Conservation (phyloP, 2,797 vertebrate genomes). For the Gouania willdenowi region DNA sequence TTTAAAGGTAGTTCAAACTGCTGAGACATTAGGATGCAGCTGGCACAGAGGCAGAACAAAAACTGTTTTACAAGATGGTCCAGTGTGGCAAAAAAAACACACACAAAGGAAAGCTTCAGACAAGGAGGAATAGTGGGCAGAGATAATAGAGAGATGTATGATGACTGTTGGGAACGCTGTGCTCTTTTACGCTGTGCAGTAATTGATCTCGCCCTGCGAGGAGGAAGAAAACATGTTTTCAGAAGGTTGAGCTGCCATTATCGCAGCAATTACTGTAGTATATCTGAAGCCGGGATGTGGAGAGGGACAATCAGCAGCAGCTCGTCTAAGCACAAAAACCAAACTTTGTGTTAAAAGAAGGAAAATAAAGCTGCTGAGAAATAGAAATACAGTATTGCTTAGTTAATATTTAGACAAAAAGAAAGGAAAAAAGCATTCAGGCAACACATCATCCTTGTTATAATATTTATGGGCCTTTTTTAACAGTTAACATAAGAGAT, state of each 20-base stretch:
- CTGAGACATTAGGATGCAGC: conserved; percentile 28
- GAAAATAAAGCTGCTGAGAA: no score
- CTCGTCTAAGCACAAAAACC: no score
- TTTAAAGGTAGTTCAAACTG: conserved; percentile 18
- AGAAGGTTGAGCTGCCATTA: conserved; percentile 38
- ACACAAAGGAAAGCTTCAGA: conserved; percentile 1
- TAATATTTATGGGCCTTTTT: conserved; percentile 62
- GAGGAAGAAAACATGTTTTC: conserved; percentile 29
- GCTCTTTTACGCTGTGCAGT: conserved; percentile 30
- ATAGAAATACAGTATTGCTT: no score
- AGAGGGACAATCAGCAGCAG: no score
- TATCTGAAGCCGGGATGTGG: no score
- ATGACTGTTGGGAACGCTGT: conserved; percentile 20
- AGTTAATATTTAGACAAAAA: no score
- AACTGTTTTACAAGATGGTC: conserved; percentile 12
- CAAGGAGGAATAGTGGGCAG: conserved; percentile 10
- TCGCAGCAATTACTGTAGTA: conserved; percentile 52
- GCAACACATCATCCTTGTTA: conserved; percentile 35
- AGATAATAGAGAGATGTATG: conserved; percentile 39
- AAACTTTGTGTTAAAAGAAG: no score
- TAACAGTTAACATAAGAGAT: conserved; percentile 55
- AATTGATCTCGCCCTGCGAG: conserved; percentile 40
- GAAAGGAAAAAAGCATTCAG: conserved; percentile 25
- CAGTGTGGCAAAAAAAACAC: background rate
- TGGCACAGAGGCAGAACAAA: conserved; percentile 5